Evolutionary conservation across 2,888 invertebrate species (phyloP), one percentile per base, ranked within the genome.

Genomic region (Gymnoscelis rufifasciata): DNA sequence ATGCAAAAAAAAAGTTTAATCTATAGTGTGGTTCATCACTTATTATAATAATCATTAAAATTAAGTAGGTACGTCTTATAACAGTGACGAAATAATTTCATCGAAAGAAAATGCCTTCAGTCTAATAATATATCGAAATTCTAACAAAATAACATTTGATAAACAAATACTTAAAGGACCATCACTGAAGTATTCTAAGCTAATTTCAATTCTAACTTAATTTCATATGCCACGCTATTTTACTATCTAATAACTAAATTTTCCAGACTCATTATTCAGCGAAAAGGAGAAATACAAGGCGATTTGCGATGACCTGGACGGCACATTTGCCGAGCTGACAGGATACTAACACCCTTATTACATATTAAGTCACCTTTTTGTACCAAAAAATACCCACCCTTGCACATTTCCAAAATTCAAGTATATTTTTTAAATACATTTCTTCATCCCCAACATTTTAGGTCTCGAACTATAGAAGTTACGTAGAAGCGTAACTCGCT

Each of bases 231-330:
- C 1, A 36, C 35, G 40, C 52, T 62, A 64, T 62, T 59, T 68
- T 71, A 68, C 73, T 80, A 78, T 74, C 71, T 68, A 74, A 72
- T 78, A 67, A 81, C 82, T 56, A 71, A 66, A 74, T 81, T 81
- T 93, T 93, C 65, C 93, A 95, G 95, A 95, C 92, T 90, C 92
- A 78, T 91, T 95, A 88, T 93, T 93, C 90, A 92, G 90, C 90
- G 92, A 93, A 89, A 96, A 95, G 92, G 95, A 95, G 92, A 94
- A 95, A 91, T 95, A 97, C 95, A 97, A 97, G 94, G 92, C 94
- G 89, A 97, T 97, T 92, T 95, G 95, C 92, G 97, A 97, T 91
- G 97, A 97, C 91, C 91, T 97, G 93, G 97, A 97, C 91, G 93
- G 94, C 90, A 97, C 97, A 88, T 97, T 96, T 92, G 95, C 96